Evolutionary conservation across 2,113 vertebrate genomes (phyloP), one percentile per base, ranked within the genome.

Genomic region (Xenus cinereus): DNA sequence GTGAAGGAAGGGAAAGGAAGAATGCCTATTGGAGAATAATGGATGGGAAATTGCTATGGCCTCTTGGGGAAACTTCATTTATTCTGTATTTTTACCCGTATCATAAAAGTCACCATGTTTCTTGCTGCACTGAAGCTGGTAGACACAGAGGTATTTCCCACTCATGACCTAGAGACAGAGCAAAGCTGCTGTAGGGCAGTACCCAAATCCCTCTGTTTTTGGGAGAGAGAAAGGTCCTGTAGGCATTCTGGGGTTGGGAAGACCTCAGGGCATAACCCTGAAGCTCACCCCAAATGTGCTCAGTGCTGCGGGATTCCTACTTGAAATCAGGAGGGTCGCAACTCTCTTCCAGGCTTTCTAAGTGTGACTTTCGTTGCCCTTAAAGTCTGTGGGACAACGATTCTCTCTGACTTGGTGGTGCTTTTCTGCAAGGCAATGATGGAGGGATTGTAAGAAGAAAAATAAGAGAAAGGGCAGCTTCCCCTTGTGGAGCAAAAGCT

Each of bases 291-390:
- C 10, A 75, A 63, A 46, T 3, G 3, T 0, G 2, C 11, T 35
- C 37, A 63, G 33, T 27, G 19, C 80, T 54, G 23, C 1, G 0
- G 48, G 23, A n/a, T 37, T 0, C 0, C 35, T 75, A 35, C n/a
- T 35, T 74, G 41, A 51, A 75, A 32, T 1, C 16, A 39, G 27
- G 41, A 67, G 32, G 32, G 17, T 85, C 48, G n/a, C 23, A 51
- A 30, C 5, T 57, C 20, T 57, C 11, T 56, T 37, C 27, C 54
- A 48, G 45, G 28, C 8, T 72, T 64, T 72, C 10, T 33, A 45
- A 39, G 16, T 39, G 6, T 51, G 16, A 11, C 30, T 74, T 79
- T 32, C 8, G 5, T 33, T 30, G 14, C 33, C 43, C 23, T 89
- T 69, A 37, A 80, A 46, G 45, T 69, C 54, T 62, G 17, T 1